Evolutionary conservation across 1,140 invertebrate genomes (phyloP).

Genomic region (Lasioglossum albipes): DNA sequence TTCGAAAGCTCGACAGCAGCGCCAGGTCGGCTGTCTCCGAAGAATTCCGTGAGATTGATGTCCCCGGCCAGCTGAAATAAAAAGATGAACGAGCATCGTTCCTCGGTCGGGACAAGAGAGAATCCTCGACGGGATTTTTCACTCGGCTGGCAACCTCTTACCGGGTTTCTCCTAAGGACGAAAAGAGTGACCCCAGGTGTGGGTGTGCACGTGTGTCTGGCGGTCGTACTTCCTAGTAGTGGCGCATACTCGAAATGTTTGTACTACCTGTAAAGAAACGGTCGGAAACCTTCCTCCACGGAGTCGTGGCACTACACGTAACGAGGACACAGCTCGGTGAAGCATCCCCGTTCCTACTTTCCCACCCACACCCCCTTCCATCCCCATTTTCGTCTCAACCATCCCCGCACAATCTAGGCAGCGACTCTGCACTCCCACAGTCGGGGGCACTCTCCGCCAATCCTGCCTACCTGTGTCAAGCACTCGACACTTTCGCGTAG

Average conservation of each 20-base stretch:
- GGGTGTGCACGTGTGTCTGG: constrained; percentile 11
- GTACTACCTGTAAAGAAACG: constrained; percentile 54
- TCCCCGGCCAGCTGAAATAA: too few species aligned
- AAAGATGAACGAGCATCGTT: not conserved
- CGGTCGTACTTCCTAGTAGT: constrained; percentile 12
- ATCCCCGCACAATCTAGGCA: constrained; percentile 36
- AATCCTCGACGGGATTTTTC: constrained; percentile 29
- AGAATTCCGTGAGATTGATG: not conserved
- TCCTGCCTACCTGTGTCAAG: constrained; percentile 55
- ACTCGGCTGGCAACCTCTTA: constrained; percentile 22
- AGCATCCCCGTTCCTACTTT: constrained; percentile 39
- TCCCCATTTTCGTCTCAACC: too few species aligned
- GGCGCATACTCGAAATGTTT: constrained; percentile 57
- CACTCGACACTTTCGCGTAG: constrained; percentile 55
- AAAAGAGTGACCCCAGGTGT: constrained; percentile 22
- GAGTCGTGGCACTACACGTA: constrained; percentile 53
- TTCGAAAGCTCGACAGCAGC: not conserved
- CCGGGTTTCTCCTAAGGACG: constrained; percentile 12
- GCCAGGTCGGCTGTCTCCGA: not conserved
- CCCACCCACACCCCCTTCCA: not conserved
- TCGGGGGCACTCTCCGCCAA: constrained; percentile 38
- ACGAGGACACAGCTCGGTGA: constrained; percentile 57
- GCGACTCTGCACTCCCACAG: not conserved
- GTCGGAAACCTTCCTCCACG: constrained; percentile 30
- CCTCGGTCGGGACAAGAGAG: not conserved